These are phyloP conservation scores for Tachina lurida DNA, from an alignment of 2,888 invertebrate genomes.

Conservation along the genomic window DNA sequence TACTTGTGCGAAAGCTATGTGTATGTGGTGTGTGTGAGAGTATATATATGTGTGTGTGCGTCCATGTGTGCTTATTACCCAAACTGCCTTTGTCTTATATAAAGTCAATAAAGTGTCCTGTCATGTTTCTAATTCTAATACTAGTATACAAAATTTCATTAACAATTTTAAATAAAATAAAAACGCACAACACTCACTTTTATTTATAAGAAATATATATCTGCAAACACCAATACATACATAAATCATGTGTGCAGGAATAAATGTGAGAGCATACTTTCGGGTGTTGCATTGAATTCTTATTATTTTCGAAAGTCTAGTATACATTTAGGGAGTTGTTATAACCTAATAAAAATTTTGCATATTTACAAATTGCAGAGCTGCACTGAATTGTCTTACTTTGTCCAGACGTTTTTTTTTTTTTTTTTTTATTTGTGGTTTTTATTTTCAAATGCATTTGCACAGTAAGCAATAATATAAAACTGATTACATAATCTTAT, in stretches of 20 bases:
- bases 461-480: slow-evolving; percentile 24
- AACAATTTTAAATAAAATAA: slow-evolving; percentile 53
- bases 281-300: slow-evolving; percentile 1
- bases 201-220: neutral
- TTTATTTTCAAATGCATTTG: slow-evolving; percentile 13
- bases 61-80: neutral
- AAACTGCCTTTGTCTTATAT: slow-evolving; percentile 30
- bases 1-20: neutral
- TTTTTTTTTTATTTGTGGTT: neutral
- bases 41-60: neutral
- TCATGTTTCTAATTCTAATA: slow-evolving; percentile 41
- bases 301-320: neutral
- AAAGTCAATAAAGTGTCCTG: slow-evolving; percentile 52
- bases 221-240: neutral
- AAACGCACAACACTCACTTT: neutral
- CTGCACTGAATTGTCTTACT: slow-evolving; percentile 2
- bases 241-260: neutral
- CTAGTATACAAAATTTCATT: slow-evolving; percentile 61
- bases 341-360: slow-evolving; percentile 4
- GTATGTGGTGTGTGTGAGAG: neutral
- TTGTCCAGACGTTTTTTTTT: neutral
- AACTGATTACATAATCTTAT: slow-evolving; percentile 34
- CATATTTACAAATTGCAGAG: slow-evolving; percentile 22
- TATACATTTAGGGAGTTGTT: slow-evolving; percentile 26
- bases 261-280: slow-evolving; percentile 35